phyloP scores from a whole-genome alignment of 2,888 invertebrate genomes.

The Proisotoma minuta region DNA sequence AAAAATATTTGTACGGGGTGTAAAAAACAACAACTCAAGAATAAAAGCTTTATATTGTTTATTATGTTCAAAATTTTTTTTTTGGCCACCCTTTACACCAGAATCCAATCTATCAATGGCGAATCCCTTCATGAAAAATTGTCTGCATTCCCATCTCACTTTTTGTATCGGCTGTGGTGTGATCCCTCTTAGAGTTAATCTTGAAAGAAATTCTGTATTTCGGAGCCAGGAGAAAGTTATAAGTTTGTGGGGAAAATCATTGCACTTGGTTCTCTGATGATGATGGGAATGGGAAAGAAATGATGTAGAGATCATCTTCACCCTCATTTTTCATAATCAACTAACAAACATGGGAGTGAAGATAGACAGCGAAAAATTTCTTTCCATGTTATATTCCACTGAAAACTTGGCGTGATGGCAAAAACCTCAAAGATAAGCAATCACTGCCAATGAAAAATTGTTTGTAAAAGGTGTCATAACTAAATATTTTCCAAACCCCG shows the following conservation, averaged over 20 bases:
- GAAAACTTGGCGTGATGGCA: not conserved
- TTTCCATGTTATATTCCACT: not conserved
- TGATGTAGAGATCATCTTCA: slow-evolving; percentile 33
- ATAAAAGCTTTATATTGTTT: no score
- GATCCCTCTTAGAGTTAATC: no score
- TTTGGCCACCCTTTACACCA: not conserved
- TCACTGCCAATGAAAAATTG: no score
- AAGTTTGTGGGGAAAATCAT: slow-evolving; percentile 21
- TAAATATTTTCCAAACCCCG: no score
- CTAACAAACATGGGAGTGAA: slow-evolving; percentile 11
- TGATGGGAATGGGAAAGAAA: slow-evolving; percentile 18
- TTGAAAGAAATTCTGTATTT: no score
- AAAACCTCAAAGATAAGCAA: no score
- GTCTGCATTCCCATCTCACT: not conserved
- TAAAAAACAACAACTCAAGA: no score
- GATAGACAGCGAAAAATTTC: slow-evolving; percentile 8
- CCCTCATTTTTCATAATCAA: slow-evolving; percentile 35
- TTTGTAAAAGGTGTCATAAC: not conserved
- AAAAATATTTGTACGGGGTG: no score
- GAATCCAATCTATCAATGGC: not conserved
- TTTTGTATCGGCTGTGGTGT: no score
- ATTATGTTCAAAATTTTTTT: not conserved
- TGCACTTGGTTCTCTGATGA: slow-evolving; percentile 1
- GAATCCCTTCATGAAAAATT: not conserved
- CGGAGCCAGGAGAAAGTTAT: no score